Conservation (phyloP, 2,113 vertebrate genomes). For the Xiphias gladius region DNA sequence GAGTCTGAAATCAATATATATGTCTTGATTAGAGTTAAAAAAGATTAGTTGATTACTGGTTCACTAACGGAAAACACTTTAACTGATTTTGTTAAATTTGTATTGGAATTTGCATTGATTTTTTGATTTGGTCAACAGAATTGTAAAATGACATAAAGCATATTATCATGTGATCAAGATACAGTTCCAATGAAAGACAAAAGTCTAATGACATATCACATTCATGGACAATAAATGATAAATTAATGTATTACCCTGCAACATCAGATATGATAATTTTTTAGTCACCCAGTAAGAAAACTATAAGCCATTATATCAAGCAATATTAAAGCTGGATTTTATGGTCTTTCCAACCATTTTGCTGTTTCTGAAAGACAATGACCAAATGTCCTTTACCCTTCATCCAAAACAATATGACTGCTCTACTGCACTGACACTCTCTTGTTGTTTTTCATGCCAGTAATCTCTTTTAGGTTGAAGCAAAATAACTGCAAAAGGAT, state of each 20-base stretch:
- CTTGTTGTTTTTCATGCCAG: conserved; percentile 55
- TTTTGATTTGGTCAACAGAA: too few species aligned
- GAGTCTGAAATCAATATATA: background rate
- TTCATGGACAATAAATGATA: background rate
- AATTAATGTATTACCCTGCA: background rate
- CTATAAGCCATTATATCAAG: background rate
- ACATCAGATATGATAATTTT: background rate
- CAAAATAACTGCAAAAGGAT: conserved; percentile 67
- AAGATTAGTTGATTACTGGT: too few species aligned
- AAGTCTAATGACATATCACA: background rate
- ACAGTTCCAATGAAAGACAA: background rate
- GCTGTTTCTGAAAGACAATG: background rate
- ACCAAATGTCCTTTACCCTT: background rate
- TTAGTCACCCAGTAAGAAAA: background rate
- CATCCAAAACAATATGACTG: conserved; percentile 18
- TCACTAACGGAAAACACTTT: too few species aligned
- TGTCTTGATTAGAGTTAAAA: too few species aligned
- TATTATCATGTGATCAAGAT: too few species aligned
- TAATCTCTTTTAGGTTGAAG: conserved; percentile 60
- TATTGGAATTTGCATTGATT: too few species aligned
- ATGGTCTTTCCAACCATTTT: background rate
- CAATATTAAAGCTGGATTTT: background rate
- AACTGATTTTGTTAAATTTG: too few species aligned
- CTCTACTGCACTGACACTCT: conserved; percentile 11
- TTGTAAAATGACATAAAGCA: background rate